Percentiles rank a stretch among this genome's conserved stretches.
Conservation (phyloP, 2,113 vertebrate genomes). For the Apus apus region DNA sequence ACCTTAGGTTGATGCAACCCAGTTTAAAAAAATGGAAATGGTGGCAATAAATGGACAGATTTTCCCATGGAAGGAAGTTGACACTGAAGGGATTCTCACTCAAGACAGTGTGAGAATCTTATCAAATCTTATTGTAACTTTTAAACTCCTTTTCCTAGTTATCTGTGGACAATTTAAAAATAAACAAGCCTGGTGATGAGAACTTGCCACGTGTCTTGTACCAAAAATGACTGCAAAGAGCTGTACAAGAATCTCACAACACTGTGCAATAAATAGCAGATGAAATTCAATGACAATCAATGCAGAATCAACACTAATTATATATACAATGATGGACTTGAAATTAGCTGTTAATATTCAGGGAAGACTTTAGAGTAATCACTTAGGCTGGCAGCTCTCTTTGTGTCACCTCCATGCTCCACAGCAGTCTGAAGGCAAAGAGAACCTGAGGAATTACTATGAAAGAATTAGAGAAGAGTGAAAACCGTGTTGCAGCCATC, state of each 20-base stretch:
- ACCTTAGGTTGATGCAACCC: not conserved
- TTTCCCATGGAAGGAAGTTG: not conserved
- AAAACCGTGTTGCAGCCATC: not conserved
- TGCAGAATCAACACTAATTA: slow-evolving; percentile 56
- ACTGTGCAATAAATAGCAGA: slow-evolving; percentile 41
- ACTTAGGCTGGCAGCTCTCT: not conserved
- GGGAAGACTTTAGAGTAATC: slow-evolving; percentile 37
- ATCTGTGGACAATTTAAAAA: not conserved
- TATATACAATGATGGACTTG: slow-evolving; percentile 38
- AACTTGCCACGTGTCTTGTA: not conserved
- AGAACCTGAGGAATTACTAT: not conserved
- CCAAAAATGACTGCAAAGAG: not conserved
- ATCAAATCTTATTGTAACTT: not conserved
- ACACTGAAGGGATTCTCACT: not conserved
- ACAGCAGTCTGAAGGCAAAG: not conserved
- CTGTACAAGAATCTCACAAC: not conserved
- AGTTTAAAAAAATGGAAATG: not conserved
- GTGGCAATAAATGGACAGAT: not conserved
- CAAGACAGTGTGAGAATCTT: not conserved
- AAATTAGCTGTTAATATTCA: slow-evolving; percentile 64
- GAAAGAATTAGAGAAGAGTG: not conserved
- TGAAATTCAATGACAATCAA: slow-evolving; percentile 62
- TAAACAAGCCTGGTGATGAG: not conserved
- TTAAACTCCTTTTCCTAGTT: not conserved
- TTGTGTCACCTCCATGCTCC: not conserved